Evolutionary conservation across 2,797 vertebrate genomes (phyloP).

Genomic region (Halcyon badia): DNA sequence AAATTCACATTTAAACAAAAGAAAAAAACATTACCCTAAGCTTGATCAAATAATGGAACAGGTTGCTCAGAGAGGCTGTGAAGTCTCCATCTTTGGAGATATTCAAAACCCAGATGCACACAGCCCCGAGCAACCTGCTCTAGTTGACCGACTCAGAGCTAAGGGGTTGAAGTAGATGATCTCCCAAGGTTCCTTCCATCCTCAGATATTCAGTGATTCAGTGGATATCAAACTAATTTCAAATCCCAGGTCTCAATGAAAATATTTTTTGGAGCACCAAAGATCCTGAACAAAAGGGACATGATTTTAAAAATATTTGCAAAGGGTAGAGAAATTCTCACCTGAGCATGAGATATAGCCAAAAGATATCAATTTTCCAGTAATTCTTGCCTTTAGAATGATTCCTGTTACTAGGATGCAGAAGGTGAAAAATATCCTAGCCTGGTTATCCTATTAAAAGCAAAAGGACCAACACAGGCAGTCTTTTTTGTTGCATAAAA

Average conservation of each 20-base stretch:
- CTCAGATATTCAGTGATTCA: neutral
- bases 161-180: accelerated
- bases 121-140: neutral
- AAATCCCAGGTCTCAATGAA: neutral
- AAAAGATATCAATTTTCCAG: neutral
- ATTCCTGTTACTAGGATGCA: neutral
- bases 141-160: neutral
- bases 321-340: neutral
- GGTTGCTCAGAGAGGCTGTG: neutral
- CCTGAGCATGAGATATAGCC: neutral
- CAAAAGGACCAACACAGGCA: neutral
- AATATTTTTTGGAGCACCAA: neutral
- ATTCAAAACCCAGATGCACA: neutral
- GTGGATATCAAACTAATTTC: neutral
- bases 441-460: neutral
- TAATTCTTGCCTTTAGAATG: neutral
- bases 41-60: neutral
- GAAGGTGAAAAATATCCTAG: neutral
- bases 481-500: neutral
- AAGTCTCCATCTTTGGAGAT: neutral
- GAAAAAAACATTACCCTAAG: neutral
- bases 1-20: neutral
- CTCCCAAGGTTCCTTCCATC: neutral
- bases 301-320: neutral
- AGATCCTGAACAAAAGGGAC: neutral